Evolutionary conservation across 2,888 invertebrate species (phyloP).

Genomic region (Gnatocerus cornutus): DNA sequence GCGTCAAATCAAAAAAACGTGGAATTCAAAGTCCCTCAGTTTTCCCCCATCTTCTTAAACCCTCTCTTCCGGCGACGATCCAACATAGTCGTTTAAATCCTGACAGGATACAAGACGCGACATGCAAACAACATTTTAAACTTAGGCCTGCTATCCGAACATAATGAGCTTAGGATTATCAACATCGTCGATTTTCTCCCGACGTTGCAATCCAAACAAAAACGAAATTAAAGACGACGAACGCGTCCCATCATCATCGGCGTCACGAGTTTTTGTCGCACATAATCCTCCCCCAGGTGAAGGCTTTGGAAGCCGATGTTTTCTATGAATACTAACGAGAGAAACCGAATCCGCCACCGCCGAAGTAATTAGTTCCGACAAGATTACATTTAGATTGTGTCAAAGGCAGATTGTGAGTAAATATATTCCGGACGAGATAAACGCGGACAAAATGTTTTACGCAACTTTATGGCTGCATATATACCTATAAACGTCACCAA

Average conservation of each 20-base stretch:
- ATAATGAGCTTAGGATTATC: conserved; percentile 26
- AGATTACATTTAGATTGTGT: conserved; percentile 52
- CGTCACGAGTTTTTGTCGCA: conserved; percentile 29
- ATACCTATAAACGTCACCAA: no score
- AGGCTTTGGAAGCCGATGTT: conserved; percentile 33
- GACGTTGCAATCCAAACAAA: conserved; percentile 16
- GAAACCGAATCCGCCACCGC: conserved; percentile 52
- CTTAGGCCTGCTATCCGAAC: background rate
- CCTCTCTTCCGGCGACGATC: conserved; percentile 1
- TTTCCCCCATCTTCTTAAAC: no score
- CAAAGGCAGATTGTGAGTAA: conserved; percentile 47
- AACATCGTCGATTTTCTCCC: conserved; percentile 25
- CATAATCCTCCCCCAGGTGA: conserved; percentile 44
- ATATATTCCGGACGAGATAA: conserved; percentile 19
- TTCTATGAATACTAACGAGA: conserved; percentile 58
- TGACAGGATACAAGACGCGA: conserved; percentile 18
- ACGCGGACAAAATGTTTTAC: conserved; percentile 10
- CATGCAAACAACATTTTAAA: conserved; percentile 23
- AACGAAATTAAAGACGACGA: conserved; percentile 17
- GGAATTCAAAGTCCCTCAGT: no score
- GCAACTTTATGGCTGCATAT: conserved; percentile 2
- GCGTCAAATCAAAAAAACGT: no score
- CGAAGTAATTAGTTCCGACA: conserved; percentile 49
- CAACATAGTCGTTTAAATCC: conserved; percentile 26
- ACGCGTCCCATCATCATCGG: conserved; percentile 19